Percentiles rank a stretch among this genome's conserved stretches.
Evolutionary conservation across 92 coral and sea anemone species (phyloP).

Genomic region (Epizoanthus scotinus): DNA sequence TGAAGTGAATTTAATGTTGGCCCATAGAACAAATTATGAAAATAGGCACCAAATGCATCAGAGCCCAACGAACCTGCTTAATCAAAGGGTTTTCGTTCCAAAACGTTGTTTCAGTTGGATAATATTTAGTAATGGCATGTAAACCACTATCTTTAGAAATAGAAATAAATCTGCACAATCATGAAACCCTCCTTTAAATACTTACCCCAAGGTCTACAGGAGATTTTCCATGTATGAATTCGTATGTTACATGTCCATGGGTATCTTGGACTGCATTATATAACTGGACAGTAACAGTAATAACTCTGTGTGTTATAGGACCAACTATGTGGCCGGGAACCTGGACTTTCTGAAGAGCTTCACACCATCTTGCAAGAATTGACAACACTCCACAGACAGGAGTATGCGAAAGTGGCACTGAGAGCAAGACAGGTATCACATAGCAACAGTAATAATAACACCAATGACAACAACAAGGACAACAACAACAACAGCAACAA

Average conservation of each 20-base stretch:
- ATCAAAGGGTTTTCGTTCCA: too few species aligned
- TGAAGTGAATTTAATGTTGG: too few species aligned
- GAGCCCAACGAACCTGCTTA: too few species aligned
- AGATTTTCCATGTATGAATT: background rate
- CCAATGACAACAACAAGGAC: background rate
- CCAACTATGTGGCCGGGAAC: conserved; percentile 88
- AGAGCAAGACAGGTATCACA: too few species aligned
- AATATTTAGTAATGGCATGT: too few species aligned
- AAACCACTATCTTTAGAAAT: too few species aligned
- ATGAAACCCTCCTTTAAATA: too few species aligned
- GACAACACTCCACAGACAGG: conserved; percentile 88
- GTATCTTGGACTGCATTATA: background rate
- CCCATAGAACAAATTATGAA: too few species aligned
- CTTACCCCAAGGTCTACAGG: too few species aligned
- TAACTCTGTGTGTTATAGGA: conserved; percentile 53
- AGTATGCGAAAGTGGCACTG: conserved; percentile 86
- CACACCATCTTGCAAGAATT: conserved; percentile 81
- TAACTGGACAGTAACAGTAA: background rate
- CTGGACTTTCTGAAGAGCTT: conserved; percentile 89
- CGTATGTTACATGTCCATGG: background rate
- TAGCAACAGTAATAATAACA: background rate
- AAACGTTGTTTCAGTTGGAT: too few species aligned
- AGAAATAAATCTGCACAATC: too few species aligned
- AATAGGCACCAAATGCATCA: too few species aligned
- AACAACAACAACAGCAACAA: background rate